phyloP scores from a whole-genome alignment of 2,113 vertebrate species.

The Lamprotornis superbus region DNA sequence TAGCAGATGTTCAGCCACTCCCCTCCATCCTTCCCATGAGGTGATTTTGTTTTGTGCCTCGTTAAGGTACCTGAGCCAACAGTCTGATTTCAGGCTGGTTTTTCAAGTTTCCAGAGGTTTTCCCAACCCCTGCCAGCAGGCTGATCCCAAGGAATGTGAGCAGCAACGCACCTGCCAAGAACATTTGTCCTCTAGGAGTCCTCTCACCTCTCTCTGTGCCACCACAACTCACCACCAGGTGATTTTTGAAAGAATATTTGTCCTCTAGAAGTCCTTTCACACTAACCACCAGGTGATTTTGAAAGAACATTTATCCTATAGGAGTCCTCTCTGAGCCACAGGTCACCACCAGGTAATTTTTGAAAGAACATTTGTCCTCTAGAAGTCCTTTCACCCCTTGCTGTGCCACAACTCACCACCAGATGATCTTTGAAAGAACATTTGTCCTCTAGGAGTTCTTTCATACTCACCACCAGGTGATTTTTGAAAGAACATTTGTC shows the following conservation, averaged over 20 bases:
- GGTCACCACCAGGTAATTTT: too few relatives aligned
- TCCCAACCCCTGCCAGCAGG: background rate
- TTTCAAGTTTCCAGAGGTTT: background rate
- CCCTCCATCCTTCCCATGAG: background rate
- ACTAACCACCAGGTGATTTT: background rate
- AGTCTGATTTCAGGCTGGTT: slow-evolving; percentile 32
- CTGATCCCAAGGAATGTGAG: background rate
- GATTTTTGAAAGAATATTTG: too few relatives aligned
- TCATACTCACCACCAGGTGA: background rate
- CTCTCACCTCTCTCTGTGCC: background rate
- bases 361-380: too few relatives aligned
- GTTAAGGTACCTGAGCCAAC: slow-evolving; percentile 39
- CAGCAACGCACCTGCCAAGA: background rate
- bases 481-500: background rate
- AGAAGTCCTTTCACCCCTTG: background rate
- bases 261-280: background rate
- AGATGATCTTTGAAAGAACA: too few relatives aligned
- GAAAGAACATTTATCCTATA: background rate
- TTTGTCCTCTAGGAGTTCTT: background rate
- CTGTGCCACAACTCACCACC: background rate
- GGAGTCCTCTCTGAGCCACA: too few relatives aligned
- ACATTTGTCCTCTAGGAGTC: background rate
- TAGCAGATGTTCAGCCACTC: background rate
- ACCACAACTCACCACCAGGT: background rate
- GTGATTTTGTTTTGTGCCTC: slow-evolving; percentile 40